These are phyloP conservation scores for Zaprionus camerounensis DNA, from an alignment of 1,140 invertebrate genomes.

Conservation along the genomic window DNA sequence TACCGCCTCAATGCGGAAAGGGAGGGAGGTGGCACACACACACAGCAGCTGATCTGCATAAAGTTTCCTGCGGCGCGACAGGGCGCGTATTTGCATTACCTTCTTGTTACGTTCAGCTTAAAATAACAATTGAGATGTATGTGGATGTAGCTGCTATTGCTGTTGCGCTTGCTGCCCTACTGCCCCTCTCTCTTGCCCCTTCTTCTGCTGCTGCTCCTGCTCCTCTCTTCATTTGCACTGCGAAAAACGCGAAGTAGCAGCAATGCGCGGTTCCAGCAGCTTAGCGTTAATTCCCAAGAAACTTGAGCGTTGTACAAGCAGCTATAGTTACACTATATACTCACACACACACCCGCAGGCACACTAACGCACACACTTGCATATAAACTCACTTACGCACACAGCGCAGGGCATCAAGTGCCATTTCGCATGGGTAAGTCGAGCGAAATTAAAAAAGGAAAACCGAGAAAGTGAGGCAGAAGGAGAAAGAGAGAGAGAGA, in stretches of 20 bases:
- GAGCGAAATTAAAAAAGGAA: constrained; percentile 66
- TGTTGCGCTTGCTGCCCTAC: background rate
- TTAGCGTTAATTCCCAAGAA: constrained; percentile 77
- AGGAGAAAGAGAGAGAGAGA: constrained; percentile 8
- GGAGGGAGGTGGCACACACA: background rate
- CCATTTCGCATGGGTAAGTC: constrained; percentile 77
- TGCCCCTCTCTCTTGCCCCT: background rate
- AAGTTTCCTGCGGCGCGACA: constrained; percentile 12
- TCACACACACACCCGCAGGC: constrained; percentile 17
- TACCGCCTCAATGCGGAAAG: too few species aligned
- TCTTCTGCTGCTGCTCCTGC: background rate
- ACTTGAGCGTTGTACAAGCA: constrained; percentile 50
- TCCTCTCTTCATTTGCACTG: constrained; percentile 42
- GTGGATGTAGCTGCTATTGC: constrained; percentile 26
- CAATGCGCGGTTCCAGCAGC: constrained; percentile 53
- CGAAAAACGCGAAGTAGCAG: constrained; percentile 26
- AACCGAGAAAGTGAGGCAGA: background rate
- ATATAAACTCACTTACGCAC: constrained; percentile 15
- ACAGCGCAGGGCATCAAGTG: constrained; percentile 72
- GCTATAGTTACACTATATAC: constrained; percentile 33
- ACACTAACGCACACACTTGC: constrained; percentile 15
- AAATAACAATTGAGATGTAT: constrained; percentile 63
- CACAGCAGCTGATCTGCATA: constrained; percentile 11
- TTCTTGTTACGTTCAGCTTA: constrained; percentile 66
- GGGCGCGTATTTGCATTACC: constrained; percentile 52